phyloP scores from a whole-genome alignment of 2,113 vertebrate genomes.

The Cynopterus brachyotis region DNA sequence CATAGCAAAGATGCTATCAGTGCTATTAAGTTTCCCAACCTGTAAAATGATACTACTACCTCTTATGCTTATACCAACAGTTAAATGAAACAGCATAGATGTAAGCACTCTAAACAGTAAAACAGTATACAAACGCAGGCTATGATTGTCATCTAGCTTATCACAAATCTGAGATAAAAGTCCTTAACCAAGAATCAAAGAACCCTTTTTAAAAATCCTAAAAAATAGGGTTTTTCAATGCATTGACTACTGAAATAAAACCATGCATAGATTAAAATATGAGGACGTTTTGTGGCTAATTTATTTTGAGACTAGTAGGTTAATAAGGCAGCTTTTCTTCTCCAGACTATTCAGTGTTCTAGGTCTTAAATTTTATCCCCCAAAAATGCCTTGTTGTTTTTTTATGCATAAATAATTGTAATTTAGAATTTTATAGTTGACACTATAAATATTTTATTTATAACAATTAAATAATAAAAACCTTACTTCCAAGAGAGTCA shows the following conservation, averaged over 20 bases:
- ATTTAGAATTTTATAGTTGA: not conserved
- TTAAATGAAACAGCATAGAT: not conserved
- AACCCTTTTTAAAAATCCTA: not conserved
- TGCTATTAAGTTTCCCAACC: not conserved
- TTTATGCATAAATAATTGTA: not conserved
- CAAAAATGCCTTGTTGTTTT: not conserved
- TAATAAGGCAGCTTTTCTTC: not conserved
- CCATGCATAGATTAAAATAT: not conserved
- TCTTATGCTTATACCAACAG: not conserved
- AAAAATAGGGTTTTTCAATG: not conserved
- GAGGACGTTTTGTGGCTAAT: not conserved
- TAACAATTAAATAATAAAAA: not conserved
- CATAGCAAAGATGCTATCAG: not conserved
- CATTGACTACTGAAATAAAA: constrained; percentile 1
- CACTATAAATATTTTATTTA: not conserved
- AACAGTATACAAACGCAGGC: not conserved
- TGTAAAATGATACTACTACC: not conserved
- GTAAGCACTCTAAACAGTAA: not conserved
- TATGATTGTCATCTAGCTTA: not conserved
- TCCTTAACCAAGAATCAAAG: not conserved
- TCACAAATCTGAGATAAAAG: not conserved
- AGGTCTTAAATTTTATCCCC: not conserved
- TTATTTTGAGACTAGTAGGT: not conserved
- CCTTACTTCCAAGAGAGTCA: not conserved
- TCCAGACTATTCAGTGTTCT: not conserved